Base-by-base conservation (phyloP, 35 echinoderm and acorn worm genomes). In the Ptychodera flava region DNA sequence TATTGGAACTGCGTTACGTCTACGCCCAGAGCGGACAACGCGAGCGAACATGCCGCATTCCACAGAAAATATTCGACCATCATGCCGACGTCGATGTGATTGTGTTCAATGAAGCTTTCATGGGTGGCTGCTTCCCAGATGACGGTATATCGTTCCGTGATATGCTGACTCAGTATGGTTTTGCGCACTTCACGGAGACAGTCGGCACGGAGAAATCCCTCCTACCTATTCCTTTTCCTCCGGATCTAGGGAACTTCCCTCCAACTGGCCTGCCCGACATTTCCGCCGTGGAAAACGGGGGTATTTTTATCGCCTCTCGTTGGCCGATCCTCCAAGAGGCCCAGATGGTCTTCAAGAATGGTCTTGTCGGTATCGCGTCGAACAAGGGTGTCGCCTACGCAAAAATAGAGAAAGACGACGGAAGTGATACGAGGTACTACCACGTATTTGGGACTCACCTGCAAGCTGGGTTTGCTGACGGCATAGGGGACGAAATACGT, bases 11-110 rank as follows among this genome's bases (percentile, higher is more conserved):
- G 76, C 36, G 90, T 22, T 97, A 97, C 37, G 37, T 94, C 1
- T 91, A 90, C 38, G 89, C 90, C 28, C 92, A 94, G 87, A 97
- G 64, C 77, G 95, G 95, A 1, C 95, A 97, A 83, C 79, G 90
- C 33, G 95, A 97, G 78, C 79, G 95, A 32, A 97, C 95, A 30
- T 97, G 95, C 85, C 89, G 95, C 31, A 94, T 94, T 10, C 86
- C 90, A 1, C 90, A 82, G 28, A 83, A 97, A 82, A 30, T 97
- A 14, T 81, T 97, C 38, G 78, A 82, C 16, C 83, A 87, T n/a
- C 89, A 97, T 79, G 92, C 92, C 1, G 95, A 97, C 38, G 84
- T 97, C 1, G 95, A 97, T 82, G 92, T 93, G 1, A 94, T 97
- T 30, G 86, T 91, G 0, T 94, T 97, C 38, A 91, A 97, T 78